Evolutionary conservation across 2,797 vertebrate species (phyloP).

Genomic region (Loriculus beryllinus): DNA sequence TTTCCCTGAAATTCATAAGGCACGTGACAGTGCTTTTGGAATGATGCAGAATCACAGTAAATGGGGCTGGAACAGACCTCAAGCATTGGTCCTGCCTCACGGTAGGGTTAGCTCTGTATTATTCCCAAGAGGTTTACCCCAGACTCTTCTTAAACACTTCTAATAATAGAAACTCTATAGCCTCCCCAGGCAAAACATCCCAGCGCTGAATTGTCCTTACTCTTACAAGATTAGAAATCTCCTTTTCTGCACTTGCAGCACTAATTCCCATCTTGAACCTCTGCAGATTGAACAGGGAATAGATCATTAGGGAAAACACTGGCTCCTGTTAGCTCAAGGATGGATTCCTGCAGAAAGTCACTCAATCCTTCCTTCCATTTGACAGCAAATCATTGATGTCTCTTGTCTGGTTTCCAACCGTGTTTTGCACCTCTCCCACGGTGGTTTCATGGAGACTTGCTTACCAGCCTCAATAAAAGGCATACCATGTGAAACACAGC

Average conservation of each 20-base stretch:
- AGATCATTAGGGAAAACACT: conserved; percentile 30
- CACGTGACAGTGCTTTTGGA: background rate
- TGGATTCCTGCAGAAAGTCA: conserved; percentile 34
- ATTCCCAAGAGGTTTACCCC: background rate
- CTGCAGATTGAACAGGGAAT: background rate
- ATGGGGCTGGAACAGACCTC: background rate
- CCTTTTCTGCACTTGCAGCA: background rate
- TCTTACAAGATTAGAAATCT: background rate
- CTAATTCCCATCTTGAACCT: conserved; percentile 22
- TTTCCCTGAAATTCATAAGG: background rate
- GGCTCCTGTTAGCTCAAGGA: conserved; percentile 21
- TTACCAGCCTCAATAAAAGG: background rate
- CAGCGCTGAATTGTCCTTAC: background rate
- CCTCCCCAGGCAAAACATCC: background rate
- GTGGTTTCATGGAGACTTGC: background rate
- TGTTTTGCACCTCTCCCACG: background rate
- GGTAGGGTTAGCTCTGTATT: background rate
- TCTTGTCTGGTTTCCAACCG: conserved; percentile 23
- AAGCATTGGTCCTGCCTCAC: background rate
- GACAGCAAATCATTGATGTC: conserved; percentile 46
- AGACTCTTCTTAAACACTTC: background rate
- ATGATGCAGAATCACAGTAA: background rate
- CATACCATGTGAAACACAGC: background rate
- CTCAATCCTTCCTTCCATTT: conserved; percentile 25
- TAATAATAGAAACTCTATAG: background rate